Conservation (phyloP, 2,888 invertebrate species). For the Kuschelorhynchus macadamiae region DNA sequence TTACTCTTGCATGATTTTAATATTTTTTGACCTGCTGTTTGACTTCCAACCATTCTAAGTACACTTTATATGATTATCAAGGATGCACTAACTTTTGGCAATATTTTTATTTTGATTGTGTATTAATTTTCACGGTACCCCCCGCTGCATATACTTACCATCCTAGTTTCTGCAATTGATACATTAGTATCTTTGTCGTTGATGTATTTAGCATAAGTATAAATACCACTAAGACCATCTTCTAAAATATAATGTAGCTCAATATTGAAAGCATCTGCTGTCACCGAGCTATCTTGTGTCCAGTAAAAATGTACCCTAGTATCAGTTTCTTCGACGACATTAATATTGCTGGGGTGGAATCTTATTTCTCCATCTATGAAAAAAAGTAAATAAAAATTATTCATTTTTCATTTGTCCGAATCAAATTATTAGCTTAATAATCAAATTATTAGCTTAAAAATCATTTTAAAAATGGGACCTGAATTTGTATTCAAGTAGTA, state of each 20-base stretch:
- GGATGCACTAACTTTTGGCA: too few species aligned
- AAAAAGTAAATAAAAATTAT: not conserved
- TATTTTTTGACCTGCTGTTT: too few species aligned
- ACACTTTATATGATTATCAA: too few species aligned
- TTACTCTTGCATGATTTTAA: too few species aligned
- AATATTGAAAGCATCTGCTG: constrained; percentile 9
- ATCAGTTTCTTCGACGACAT: constrained; percentile 17
- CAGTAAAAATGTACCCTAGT: constrained; percentile 22
- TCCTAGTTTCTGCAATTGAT: constrained; percentile 10
- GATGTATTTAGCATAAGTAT: constrained; percentile 13
- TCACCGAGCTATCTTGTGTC: not conserved
- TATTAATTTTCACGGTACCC: too few species aligned
- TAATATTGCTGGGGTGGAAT: constrained; percentile 5
- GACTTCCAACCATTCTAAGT: too few species aligned
- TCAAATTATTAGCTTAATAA: too few species aligned
- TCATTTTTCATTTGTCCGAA: not conserved
- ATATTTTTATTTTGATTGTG: too few species aligned
- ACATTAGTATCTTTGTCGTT: constrained; percentile 13
- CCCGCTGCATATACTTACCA: constrained; percentile 19
- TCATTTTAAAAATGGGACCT: too few species aligned
- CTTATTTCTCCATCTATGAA: constrained; percentile 24
- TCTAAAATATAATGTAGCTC: constrained; percentile 15
- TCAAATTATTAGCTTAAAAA: too few species aligned
- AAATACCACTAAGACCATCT: constrained; percentile 14
- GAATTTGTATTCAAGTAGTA: too few species aligned